Base-by-base conservation (phyloP, 2,888 invertebrate genomes). In the Acronicta psi region DNA sequence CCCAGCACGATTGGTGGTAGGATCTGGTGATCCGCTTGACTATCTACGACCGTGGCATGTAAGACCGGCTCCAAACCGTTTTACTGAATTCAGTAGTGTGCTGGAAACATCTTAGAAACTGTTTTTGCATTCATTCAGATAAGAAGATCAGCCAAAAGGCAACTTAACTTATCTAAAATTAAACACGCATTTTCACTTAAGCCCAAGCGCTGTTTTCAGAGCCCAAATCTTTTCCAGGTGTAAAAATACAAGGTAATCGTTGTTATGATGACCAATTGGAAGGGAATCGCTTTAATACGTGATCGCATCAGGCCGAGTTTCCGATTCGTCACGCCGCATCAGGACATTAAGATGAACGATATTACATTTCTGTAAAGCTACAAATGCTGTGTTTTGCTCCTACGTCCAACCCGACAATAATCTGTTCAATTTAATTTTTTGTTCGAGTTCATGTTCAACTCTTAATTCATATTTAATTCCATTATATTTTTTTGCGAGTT, bases 271-370 rank as follows among this genome's bases (percentile, higher is more conserved):
- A 62, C 60, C 68, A 63, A 62, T 69, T 59, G 56, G 62, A 57
- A 62, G 69, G 77, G 78, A 81, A 82, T 81, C 73, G 66, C 68
- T 79, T 78, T 77, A 72, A 77, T 80, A 85, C 85, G 85, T 83
- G 85, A 81, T 73, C 80, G 75, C 83, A 85, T 87, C 83, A 85
- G 75, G 68, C 64, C 72, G 76, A 83, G 83, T 86, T 87, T 85
- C 59, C 81, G 81, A 90, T 90, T 87, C 80, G 90, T 83, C 84
- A 83, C 81, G 85, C 83, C 72, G 65, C 68, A 69, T 76, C 76
- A 75, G 79, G 75, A 77, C 77, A 74, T 75, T 72, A 74, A 57
- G 71, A 73, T 74, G 73, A 62, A 70, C 64, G 71, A 69, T 73
- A 72, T 69, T 61, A 72, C 55, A 59, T 69, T 65, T 75, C 68